Conservation (phyloP, 1,140 invertebrate genomes). For the Cydia splendana region DNA sequence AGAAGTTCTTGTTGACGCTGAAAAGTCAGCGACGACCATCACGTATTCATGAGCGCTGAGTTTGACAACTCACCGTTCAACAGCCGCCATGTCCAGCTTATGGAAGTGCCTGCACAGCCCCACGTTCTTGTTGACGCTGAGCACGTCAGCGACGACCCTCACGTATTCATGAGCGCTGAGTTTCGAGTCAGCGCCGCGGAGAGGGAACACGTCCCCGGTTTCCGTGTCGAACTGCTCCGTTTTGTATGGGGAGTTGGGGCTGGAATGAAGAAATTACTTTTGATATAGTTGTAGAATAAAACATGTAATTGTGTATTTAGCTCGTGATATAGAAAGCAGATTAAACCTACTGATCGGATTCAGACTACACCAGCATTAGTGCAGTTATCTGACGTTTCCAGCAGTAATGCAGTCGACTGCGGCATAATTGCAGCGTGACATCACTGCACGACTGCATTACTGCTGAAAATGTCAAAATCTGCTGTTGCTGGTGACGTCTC, state of each 20-base stretch:
- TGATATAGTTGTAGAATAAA: slow-evolving; percentile 55
- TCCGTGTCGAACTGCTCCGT: slow-evolving; percentile 63
- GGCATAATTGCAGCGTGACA: too few species aligned
- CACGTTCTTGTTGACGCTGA: slow-evolving; percentile 97
- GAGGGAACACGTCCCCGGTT: slow-evolving; percentile 70
- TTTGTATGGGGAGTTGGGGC: slow-evolving; percentile 63
- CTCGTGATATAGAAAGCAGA: too few species aligned
- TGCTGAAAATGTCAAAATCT: too few species aligned
- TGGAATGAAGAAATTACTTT: slow-evolving; percentile 39
- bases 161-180: slow-evolving; percentile 88
- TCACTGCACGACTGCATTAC: too few species aligned
- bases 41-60: slow-evolving; percentile 89
- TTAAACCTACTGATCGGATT: too few species aligned
- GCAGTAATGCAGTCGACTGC: too few species aligned
- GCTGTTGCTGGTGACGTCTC: too few species aligned
- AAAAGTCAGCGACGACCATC: too few species aligned
- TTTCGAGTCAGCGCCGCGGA: slow-evolving; percentile 58
- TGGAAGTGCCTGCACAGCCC: slow-evolving; percentile 96
- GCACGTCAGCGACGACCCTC: slow-evolving; percentile 90
- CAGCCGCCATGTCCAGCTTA: slow-evolving; percentile 86
- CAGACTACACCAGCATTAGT: too few species aligned
- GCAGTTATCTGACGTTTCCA: too few species aligned
- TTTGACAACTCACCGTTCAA: slow-evolving; percentile 81
- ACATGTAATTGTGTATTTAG: too few species aligned
- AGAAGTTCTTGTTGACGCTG: too few species aligned